Evolutionary conservation across 2,113 vertebrate genomes (phyloP).

Genomic region (Nannobrachium achirus): DNA sequence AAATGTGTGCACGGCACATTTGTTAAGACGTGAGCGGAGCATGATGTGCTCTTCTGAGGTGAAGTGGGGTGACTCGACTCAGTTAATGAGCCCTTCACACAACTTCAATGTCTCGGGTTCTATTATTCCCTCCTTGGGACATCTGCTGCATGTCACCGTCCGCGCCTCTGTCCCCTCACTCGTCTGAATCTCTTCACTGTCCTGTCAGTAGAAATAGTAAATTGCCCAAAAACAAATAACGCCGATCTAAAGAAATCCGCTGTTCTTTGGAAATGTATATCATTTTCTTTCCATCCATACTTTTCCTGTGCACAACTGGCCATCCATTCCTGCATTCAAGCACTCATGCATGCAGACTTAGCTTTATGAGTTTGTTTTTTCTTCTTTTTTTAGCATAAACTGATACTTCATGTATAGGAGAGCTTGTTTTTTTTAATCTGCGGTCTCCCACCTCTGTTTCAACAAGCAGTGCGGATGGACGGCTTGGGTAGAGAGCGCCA

Average conservation of each 20-base stretch:
- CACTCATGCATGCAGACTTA: not conserved
- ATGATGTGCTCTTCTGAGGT: not conserved
- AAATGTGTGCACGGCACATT: not conserved
- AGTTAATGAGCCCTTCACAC: too few relatives aligned
- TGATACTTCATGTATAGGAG: conserved; percentile 3
- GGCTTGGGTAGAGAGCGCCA: conserved; percentile 31
- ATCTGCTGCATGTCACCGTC: too few relatives aligned
- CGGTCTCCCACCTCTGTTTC: conserved; percentile 26
- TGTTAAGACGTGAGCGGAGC: not conserved
- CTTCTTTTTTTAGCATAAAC: not conserved
- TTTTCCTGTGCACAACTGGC: not conserved
- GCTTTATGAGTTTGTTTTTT: not conserved
- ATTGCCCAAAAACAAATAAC: too few relatives aligned
- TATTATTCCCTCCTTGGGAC: too few relatives aligned
- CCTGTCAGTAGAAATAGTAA: too few relatives aligned
- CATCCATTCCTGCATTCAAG: not conserved
- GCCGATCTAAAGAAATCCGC: not conserved
- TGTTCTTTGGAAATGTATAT: not conserved
- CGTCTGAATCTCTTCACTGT: too few relatives aligned
- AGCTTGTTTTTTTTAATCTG: conserved; percentile 22
- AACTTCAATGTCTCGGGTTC: too few relatives aligned
- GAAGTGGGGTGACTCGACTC: too few relatives aligned
- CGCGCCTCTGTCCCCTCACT: too few relatives aligned
- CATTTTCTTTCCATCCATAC: not conserved
- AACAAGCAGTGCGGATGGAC: conserved; percentile 30